Evolutionary conservation across 2,888 invertebrate genomes (phyloP), one percentile per base, ranked within the genome.

Genomic region (Trachelus iudaicus): DNA sequence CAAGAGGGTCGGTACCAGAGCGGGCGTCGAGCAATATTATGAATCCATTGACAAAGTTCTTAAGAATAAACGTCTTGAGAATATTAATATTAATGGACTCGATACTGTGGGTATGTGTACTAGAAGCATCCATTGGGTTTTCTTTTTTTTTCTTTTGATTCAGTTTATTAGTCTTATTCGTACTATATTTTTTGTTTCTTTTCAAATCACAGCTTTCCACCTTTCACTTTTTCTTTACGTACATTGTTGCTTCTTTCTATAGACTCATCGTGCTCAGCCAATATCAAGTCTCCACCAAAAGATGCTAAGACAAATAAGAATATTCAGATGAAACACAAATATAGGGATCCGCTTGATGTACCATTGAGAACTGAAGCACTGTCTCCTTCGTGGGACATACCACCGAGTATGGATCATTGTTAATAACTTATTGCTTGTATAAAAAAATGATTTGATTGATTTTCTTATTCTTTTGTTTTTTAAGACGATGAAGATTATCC

Each of bases 271-370:
- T 56, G 56, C 23, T 56, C 23, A 23, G 56, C 56, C 23, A 83
- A 86, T 68, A 75, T 89, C 0, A 90, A 90, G 77, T 91, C 91
- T 69, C 91, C 91, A 2, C 86, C 90, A 3, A 91, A 91, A 80
- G 90, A 91, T 30, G 83, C 89, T 0, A 91, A 91, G 77, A 91
- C 91, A 0, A 91, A 88, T 79, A 90, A 89, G 76, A 91, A 91
- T 85, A 79, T 91, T 15, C 89, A 88, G 82, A 88, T 90, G 90
- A 83, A 89, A 69, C 85, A 86, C 68, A 89, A 89, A 76, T 88
- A 86, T 77, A 88, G 87, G 73, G 88, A 90, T 33, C 90, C 91
- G 9, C 81, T 87, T 9, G 88, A 89, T 76, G 87, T 89, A 31
- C 76, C 89, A 1, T 86, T 85, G 77, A 84, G 89, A 40, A 89